Evolutionary conservation across 2,113 vertebrate genomes (phyloP).

Genomic region (Crotalus helleri): DNA sequence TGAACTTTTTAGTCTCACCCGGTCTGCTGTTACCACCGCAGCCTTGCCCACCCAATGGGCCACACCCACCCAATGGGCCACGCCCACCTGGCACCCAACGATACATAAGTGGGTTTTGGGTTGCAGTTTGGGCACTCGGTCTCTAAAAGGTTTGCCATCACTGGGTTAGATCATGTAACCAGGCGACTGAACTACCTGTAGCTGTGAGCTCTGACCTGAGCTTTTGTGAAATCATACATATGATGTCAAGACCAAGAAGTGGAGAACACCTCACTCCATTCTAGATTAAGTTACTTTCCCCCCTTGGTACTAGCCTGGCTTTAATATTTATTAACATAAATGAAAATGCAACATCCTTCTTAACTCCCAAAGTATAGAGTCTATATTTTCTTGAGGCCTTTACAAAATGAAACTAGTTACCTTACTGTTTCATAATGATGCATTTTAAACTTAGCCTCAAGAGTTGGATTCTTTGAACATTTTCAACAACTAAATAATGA

Average conservation of each 20-base stretch:
- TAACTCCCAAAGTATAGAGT: neutral
- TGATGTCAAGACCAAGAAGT: neutral
- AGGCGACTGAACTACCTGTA: neutral
- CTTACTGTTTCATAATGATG: neutral
- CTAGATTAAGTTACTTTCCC: neutral
- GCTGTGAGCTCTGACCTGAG: neutral
- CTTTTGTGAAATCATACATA: neutral
- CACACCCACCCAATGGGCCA: too few species aligned
- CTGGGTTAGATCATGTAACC: neutral
- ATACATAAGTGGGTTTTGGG: too few species aligned
- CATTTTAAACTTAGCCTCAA: neutral
- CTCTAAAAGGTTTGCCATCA: too few species aligned
- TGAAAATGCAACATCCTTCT: neutral
- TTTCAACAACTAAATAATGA: neutral
- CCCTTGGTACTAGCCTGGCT: neutral
- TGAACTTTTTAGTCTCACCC: too few species aligned
- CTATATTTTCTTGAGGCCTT: neutral
- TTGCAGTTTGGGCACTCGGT: too few species aligned
- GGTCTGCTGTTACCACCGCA: too few species aligned
- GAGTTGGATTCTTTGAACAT: neutral
- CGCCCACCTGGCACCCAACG: too few species aligned
- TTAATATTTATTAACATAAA: neutral
- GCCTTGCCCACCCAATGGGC: too few species aligned
- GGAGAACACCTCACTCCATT: neutral
- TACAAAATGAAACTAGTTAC: neutral